These are phyloP conservation scores for Recurvirostra avosetta DNA, from an alignment of 2,113 vertebrate species.

Conservation along the genomic window DNA sequence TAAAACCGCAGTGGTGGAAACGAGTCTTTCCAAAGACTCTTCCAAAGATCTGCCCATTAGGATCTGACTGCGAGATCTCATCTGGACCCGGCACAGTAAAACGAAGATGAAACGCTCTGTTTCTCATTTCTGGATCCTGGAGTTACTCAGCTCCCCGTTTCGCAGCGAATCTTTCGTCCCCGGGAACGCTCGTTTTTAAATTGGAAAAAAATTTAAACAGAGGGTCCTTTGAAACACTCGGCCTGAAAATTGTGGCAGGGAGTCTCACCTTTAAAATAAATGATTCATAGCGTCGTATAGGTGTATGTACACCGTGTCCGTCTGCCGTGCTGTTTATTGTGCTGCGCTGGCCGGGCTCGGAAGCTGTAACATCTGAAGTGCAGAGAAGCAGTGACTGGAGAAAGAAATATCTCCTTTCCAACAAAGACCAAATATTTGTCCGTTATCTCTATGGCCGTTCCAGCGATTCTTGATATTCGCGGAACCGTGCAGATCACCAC, in stretches of 20 bases:
- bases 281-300: neutral
- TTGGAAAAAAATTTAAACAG: neutral
- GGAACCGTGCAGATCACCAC: neutral
- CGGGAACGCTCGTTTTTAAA: neutral
- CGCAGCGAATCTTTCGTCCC: neutral
- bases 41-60: neutral
- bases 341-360: neutral
- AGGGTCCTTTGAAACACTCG: neutral
- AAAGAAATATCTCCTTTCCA: neutral
- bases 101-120: neutral
- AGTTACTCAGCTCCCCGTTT: neutral
- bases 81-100: neutral
- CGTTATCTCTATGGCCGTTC: neutral
- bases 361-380: neutral
- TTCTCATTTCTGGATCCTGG: constrained; percentile 23
- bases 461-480: neutral
- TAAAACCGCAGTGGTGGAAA: constrained; percentile 3
- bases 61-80: neutral
- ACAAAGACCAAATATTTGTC: constrained; percentile 17
- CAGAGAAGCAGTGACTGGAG: neutral
- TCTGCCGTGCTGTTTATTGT: neutral
- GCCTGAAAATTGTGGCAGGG: neutral
- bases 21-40: constrained; percentile 4
- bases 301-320: neutral
- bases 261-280: neutral